Base-by-base conservation (phyloP, 2,888 invertebrate species). In the Calliphora vomitoria region DNA sequence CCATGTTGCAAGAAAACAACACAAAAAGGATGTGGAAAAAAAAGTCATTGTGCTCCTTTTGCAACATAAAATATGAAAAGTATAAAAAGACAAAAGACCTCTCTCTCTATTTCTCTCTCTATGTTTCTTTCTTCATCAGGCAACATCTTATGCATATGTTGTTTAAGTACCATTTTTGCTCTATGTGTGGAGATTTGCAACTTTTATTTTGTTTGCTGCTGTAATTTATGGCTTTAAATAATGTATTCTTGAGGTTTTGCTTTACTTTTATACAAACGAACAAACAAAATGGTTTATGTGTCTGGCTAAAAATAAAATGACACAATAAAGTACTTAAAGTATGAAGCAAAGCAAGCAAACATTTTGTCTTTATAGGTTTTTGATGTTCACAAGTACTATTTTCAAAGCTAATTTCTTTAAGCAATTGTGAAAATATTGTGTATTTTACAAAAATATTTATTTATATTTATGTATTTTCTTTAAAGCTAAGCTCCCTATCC, bases 251-350 rank as follows among this genome's bases (percentile, higher is more conserved):
- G 80, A 75, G 80, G 80, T 85, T 85, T 75, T 81, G 20, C 41
- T 47, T 64, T 20, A 10, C 41, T n/a, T 41, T 6, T 71, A n/a
- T 58, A 31, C 10, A 13, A n/a, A 44, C 31, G 58, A 79, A 50
- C 79, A 79, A 74, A 64, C 60, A 64, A 87, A 35, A 87, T 87
- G 82, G 25, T 87, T 87, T 87, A 87, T 87, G 85, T 87, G 87
- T 87, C 87, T 87, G 85, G 85, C 69, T 81, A 78, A 62, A 68
- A 76, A 72, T 80, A 68, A 85, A 78, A 75, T 82, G 85, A 85
- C 87, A 87, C 82, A 87, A 87, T 82, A 87, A 87, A 87, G 87
- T 82, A 87, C 87, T 87, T 85, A 72, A 84, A 68, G 18, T 68
- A 68, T 25, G 20, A 11, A 55, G n/a, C n/a, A n/a, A 15, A 35